Conservation (phyloP, 2,113 vertebrate species). For the Microcebus murinus region DNA sequence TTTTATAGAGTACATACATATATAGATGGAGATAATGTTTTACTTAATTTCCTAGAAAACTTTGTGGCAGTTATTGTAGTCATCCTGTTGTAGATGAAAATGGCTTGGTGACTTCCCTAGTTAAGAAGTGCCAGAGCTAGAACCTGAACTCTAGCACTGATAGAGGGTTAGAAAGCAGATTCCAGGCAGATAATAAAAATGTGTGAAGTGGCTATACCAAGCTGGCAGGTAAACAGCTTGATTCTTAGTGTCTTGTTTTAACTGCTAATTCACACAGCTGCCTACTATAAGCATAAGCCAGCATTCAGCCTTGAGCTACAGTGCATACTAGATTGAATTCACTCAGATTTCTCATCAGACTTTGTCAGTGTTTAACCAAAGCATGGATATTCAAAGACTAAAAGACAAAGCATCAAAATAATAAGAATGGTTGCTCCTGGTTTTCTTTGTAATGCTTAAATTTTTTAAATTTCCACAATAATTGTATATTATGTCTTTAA, state of each 20-base stretch:
- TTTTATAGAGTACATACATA: background rate
- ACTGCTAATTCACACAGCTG: background rate
- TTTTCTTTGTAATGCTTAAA: background rate
- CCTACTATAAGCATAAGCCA: background rate
- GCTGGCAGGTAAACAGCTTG: background rate
- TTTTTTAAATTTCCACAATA: background rate
- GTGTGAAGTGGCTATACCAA: background rate
- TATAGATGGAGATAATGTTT: background rate
- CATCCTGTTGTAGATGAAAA: background rate
- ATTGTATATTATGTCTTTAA: background rate
- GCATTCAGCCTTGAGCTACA: background rate
- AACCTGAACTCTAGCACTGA: background rate
- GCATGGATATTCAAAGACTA: background rate
- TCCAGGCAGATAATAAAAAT: background rate
- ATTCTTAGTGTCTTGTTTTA: background rate
- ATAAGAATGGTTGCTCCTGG: background rate
- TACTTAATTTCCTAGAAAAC: background rate
- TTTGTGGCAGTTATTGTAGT: background rate
- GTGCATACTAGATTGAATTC: background rate
- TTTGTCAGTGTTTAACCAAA: background rate
- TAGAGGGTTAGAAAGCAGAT: background rate
- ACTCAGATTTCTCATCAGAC: background rate
- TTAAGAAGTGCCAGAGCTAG: background rate
- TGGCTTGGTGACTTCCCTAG: background rate
- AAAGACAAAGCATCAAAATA: slow-evolving; percentile 1